These are phyloP conservation scores for Parnassius glacialis DNA, from an alignment of 2,888 invertebrate species.

Conservation along the genomic window DNA sequence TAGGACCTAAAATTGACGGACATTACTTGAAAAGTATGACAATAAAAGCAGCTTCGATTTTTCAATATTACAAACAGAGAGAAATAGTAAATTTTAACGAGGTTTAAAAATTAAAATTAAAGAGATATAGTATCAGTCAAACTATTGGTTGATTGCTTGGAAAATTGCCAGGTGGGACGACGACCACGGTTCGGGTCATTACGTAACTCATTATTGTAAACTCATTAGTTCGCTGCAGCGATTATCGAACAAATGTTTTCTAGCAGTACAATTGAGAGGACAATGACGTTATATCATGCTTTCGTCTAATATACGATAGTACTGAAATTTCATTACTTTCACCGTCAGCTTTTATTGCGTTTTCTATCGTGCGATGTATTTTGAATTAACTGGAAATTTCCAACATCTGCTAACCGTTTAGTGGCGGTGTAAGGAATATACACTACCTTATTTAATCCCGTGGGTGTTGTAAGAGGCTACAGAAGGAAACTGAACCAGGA, in stretches of 20 bases:
- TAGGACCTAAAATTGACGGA: no score
- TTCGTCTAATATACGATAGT: constrained; percentile 56
- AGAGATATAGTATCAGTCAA: constrained; percentile 4
- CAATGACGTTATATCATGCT: no score
- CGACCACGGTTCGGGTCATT: constrained; percentile 27
- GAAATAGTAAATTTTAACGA: not conserved
- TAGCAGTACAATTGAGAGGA: not conserved
- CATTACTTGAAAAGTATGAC: no score
- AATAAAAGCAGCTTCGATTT: no score
- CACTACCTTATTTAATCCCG: no score
- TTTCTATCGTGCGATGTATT: no score
- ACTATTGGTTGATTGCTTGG: constrained; percentile 40
- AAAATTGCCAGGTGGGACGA: constrained; percentile 37
- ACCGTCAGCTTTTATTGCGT: constrained; percentile 43
- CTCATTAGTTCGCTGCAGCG: constrained; percentile 17
- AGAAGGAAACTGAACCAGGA: no score
- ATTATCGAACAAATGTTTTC: constrained; percentile 13
- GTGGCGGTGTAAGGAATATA: no score
- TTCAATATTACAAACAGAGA: not conserved
- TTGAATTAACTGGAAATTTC: no score
- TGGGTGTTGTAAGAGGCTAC: no score
- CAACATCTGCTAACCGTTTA: no score
- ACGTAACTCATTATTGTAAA: constrained; percentile 1
- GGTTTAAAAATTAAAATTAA: constrained; percentile 14
- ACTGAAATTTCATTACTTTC: constrained; percentile 78